These are phyloP conservation scores for Pocillopora meandrina DNA, from an alignment of 92 coral and sea anemone genomes.

Conservation along the genomic window DNA sequence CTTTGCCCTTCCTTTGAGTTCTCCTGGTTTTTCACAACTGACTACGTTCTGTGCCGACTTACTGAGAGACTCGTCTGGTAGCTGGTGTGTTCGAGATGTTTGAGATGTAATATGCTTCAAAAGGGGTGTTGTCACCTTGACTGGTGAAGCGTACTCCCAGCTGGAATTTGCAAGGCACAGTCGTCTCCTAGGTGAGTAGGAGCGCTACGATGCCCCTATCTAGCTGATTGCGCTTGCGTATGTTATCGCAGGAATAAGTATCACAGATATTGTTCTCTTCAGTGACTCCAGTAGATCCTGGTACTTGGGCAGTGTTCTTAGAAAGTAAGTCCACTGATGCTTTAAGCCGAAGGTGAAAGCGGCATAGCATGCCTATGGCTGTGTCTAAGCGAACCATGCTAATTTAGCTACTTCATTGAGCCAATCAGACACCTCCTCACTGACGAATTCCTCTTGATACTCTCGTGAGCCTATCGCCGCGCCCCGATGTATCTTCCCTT, in stretches of 20 bases:
- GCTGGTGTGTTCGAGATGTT: slow-evolving; percentile 15
- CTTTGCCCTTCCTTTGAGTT: slow-evolving; percentile 31
- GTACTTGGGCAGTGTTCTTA: slow-evolving; percentile 31
- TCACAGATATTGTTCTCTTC: slow-evolving; percentile 30
- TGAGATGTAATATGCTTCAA: slow-evolving; percentile 49
- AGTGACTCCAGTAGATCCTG: slow-evolving; percentile 34
- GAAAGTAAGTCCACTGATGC: no score
- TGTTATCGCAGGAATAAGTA: slow-evolving; percentile 36
- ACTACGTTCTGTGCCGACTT: slow-evolving; percentile 44
- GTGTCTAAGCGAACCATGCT: no score
- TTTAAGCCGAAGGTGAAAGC: no score
- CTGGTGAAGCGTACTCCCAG: slow-evolving; percentile 30
- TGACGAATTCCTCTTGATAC: no score
- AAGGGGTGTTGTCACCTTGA: slow-evolving; percentile 39
- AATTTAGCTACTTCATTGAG: no score
- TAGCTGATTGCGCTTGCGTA: slow-evolving; percentile 32
- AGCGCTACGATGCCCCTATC: slow-evolving; percentile 39
- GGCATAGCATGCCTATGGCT: no score
- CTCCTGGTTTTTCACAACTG: slow-evolving; percentile 36
- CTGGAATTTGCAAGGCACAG: slow-evolving; percentile 30
- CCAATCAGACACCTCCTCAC: no score
- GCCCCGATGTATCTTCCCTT: no score
- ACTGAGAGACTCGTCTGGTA: slow-evolving; percentile 47
- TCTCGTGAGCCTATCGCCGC: no score
- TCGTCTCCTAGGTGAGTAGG: slow-evolving; percentile 40